These are phyloP conservation scores for Cassiopea xamachana DNA, from an alignment of 30 jellyfish, hydroid and myxozoan species.

Conservation along the genomic window DNA sequence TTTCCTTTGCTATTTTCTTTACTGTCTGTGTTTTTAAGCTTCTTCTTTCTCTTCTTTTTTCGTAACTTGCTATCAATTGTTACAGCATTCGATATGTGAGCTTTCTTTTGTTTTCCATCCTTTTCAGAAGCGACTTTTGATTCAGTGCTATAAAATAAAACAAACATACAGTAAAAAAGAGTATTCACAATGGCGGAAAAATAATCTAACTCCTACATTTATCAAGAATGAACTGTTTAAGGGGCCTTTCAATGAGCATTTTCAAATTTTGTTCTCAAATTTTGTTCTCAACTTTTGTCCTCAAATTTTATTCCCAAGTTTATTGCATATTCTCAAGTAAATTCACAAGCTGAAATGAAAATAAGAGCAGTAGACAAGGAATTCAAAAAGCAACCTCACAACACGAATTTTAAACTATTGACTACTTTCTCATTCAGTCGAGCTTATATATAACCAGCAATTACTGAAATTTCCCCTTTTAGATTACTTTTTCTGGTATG, in stretches of 20 bases:
- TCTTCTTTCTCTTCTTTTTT: not conserved
- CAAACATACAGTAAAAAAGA: not conserved
- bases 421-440: too few species aligned
- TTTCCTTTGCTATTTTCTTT: not conserved
- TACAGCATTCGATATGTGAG: not conserved
- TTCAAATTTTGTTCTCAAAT: too few species aligned
- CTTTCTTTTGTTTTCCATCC: not conserved
- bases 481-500: too few species aligned
- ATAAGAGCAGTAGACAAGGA: not conserved
- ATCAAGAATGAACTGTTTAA: too few species aligned
- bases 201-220: too few species aligned
- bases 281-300: too few species aligned
- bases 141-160: not conserved
- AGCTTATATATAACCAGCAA: too few species aligned
- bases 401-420: not conserved
- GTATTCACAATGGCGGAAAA: too few species aligned
- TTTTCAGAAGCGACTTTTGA: not conserved
- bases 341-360: not conserved
- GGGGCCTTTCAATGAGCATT: too few species aligned
- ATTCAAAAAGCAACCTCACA: not conserved
- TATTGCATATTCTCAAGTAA: not conserved
- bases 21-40: not conserved
- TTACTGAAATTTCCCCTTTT: too few species aligned
- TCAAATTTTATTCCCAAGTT: too few species aligned
- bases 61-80: not conserved